These are phyloP conservation scores for Arvicanthis niloticus DNA, from an alignment of 2,113 vertebrate genomes.

Conservation along the genomic window DNA sequence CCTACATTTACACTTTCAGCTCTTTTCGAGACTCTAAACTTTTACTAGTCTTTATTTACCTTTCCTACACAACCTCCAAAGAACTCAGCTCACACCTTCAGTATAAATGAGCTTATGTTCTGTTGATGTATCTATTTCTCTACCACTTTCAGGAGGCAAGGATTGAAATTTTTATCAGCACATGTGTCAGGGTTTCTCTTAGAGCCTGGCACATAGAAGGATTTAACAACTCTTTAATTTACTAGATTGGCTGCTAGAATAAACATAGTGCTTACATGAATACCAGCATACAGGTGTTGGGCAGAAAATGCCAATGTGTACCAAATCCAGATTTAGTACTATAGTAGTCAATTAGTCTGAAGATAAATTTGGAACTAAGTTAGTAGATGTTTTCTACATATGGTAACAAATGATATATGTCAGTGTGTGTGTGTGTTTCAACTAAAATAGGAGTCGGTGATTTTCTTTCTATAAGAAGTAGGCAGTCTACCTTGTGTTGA, in stretches of 20 bases:
- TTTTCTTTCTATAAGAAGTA: conserved; percentile 17
- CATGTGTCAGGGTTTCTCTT: conserved; percentile 2
- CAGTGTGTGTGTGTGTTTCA: not conserved
- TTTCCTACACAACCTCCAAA: not conserved
- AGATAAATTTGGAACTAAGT: not conserved
- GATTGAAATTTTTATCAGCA: not conserved
- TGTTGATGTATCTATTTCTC: not conserved
- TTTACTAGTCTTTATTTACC: not conserved
- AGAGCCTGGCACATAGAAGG: not conserved
- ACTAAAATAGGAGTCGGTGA: not conserved
- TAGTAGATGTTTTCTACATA: not conserved
- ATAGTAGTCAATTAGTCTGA: not conserved
- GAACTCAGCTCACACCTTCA: not conserved
- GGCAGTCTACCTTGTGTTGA: not conserved
- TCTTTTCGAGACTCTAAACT: not conserved
- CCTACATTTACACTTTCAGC: not conserved
- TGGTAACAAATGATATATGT: not conserved
- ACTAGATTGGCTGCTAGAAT: not conserved
- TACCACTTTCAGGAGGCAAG: not conserved
- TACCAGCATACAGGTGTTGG: not conserved
- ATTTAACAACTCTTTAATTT: conserved; percentile 4
- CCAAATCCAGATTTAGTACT: not conserved
- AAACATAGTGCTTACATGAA: not conserved
- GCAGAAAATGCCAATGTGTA: not conserved
- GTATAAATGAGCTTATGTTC: not conserved